Percentiles rank a stretch among this genome's conserved stretches.
These are phyloP conservation scores for Ladona fulva DNA, from an alignment of 1,140 invertebrate genomes.

Conservation along the genomic window DNA sequence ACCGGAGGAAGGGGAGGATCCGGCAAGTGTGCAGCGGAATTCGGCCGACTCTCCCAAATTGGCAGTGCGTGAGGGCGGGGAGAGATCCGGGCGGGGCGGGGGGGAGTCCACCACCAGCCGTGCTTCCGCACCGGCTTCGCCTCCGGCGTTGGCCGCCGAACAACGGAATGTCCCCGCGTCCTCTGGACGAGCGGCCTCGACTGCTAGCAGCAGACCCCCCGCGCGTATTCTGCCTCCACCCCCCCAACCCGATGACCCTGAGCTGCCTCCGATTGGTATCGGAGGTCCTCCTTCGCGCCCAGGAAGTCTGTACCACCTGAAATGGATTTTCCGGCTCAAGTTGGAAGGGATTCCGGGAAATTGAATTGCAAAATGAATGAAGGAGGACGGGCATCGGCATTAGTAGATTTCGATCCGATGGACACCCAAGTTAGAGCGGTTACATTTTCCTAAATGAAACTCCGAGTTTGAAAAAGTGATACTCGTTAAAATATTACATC, in stretches of 20 bases:
- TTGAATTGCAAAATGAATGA: no score
- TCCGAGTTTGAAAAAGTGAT: no score
- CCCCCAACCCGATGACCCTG: slow-evolving; percentile 50
- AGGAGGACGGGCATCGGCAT: no score
- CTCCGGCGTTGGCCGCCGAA: slow-evolving; percentile 55
- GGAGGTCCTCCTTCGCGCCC: neutral
- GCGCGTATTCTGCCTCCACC: slow-evolving; percentile 42
- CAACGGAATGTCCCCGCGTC: slow-evolving; percentile 62
- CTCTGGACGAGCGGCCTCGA: slow-evolving; percentile 59
- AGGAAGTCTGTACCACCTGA: slow-evolving; percentile 54
- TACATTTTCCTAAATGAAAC: no score
- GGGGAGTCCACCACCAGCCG: slow-evolving; percentile 51
- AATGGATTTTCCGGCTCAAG: slow-evolving; percentile 23
- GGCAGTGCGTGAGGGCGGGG: slow-evolving; percentile 58
- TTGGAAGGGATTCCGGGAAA: no score
- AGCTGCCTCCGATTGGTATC: slow-evolving; percentile 34
- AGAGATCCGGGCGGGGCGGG: slow-evolving; percentile 59
- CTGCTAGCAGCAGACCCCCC: slow-evolving; percentile 56
- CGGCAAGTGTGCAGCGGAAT: slow-evolving; percentile 52
- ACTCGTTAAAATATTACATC: no score
- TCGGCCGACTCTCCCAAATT: slow-evolving; percentile 66
- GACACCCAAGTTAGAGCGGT: no score
- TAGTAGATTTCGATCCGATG: no score
- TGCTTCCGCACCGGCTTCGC: slow-evolving; percentile 57
- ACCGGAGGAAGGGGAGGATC: neutral